Conservation (phyloP, 1,140 invertebrate genomes). For the Chlorops oryzae region DNA sequence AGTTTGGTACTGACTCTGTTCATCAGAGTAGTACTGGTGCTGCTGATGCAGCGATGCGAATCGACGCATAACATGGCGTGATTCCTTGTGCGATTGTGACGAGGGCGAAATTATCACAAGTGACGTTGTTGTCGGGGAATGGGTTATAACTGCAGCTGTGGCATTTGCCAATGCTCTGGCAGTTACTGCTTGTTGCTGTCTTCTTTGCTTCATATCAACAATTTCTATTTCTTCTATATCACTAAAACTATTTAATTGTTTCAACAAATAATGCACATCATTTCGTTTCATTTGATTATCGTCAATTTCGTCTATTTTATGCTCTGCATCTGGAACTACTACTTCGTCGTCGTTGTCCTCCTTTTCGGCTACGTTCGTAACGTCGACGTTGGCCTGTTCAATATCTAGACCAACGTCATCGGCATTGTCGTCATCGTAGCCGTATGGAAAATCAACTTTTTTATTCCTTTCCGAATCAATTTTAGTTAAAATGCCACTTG, state of each 20-base stretch:
- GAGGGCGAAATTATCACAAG: slow-evolving; percentile 28
- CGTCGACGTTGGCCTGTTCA: background rate
- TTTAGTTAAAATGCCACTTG: slow-evolving; percentile 18
- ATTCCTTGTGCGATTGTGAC: slow-evolving; percentile 38
- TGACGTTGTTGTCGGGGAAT: slow-evolving; percentile 18
- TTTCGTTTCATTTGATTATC: slow-evolving; percentile 48
- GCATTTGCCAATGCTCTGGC: slow-evolving; percentile 19
- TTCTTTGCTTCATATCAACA: slow-evolving; percentile 48
- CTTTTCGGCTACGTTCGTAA: too few relatives aligned
- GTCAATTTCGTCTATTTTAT: slow-evolving; percentile 13
- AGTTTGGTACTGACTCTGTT: background rate
- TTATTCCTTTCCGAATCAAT: slow-evolving; percentile 25
- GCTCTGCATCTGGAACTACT: background rate
- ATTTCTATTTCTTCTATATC: slow-evolving; percentile 50
- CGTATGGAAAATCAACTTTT: slow-evolving; percentile 14
- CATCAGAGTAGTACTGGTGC: slow-evolving; percentile 1
- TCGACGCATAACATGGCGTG: slow-evolving; percentile 21
- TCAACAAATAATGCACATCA: slow-evolving; percentile 50
- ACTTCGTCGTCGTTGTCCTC: slow-evolving; percentile 18
- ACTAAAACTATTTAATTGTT: slow-evolving; percentile 50
- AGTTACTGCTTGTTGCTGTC: slow-evolving; percentile 25
- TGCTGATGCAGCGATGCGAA: slow-evolving; percentile 18
- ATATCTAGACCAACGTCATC: background rate
- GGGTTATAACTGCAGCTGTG: slow-evolving; percentile 8
- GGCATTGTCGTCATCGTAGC: slow-evolving; percentile 11